Conservation (phyloP, 2,888 invertebrate species). For the Melinaea marsaeus region DNA sequence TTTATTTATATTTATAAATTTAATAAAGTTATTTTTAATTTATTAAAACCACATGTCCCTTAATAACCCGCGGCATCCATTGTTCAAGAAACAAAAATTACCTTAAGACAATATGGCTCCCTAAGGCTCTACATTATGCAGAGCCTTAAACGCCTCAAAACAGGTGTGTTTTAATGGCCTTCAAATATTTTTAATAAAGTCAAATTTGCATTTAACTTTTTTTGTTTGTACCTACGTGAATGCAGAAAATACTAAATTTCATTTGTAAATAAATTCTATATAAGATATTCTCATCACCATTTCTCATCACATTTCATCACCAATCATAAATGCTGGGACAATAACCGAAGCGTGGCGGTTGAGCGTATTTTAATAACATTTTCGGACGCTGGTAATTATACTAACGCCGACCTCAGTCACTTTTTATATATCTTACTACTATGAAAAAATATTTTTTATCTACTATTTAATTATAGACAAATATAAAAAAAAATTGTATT, state of each 20-base stretch:
- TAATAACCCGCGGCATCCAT: constrained; percentile 56
- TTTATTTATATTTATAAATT: not conserved
- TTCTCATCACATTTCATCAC: not conserved
- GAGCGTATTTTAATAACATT: constrained; percentile 76
- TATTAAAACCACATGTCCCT: constrained; percentile 57
- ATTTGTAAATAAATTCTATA: not conserved
- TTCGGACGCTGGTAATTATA: constrained; percentile 70
- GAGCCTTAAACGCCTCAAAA: constrained; percentile 66
- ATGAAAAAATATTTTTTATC: too few species aligned
- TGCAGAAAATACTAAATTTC: not conserved
- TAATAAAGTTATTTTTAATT: not conserved
- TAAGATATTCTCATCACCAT: not conserved
- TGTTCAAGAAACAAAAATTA: constrained; percentile 73
- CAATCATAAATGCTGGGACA: constrained; percentile 12
- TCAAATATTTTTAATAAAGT: constrained; percentile 37
- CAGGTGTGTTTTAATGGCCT: constrained; percentile 51
- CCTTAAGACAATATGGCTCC: constrained; percentile 74
- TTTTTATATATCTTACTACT: too few species aligned
- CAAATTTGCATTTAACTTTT: not conserved
- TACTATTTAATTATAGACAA: constrained; percentile 47
- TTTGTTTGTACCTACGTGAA: not conserved
- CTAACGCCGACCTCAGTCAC: constrained; percentile 72
- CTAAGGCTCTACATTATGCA: constrained; percentile 65
- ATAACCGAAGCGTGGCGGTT: constrained; percentile 52
- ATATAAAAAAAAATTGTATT: too few species aligned